Percentiles rank a stretch among this genome's conserved stretches.
phyloP scores from a whole-genome alignment of 2,797 vertebrate species.

The Lerista edwardsae region DNA sequence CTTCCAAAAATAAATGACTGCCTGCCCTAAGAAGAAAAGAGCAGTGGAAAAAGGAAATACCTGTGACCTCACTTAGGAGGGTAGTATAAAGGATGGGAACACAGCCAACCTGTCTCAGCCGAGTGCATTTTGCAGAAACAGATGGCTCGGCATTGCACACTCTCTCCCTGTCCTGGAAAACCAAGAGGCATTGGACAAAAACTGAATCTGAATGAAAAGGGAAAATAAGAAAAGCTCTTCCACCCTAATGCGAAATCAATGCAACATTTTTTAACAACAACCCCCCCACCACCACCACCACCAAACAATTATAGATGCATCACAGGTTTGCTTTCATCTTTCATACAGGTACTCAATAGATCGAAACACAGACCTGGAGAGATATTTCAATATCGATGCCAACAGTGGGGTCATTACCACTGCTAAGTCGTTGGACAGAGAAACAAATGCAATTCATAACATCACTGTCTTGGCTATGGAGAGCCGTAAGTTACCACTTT shows the following conservation, averaged over 20 bases:
- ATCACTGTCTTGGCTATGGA: slow-evolving; percentile 95
- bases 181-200: neutral
- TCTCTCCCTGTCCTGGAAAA: neutral
- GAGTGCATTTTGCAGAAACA: neutral
- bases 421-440: slow-evolving; percentile 91
- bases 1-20: slow-evolving; percentile 29
- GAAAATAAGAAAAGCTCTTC: slow-evolving; percentile 9
- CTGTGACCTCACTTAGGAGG: neutral
- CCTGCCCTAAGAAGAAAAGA: slow-evolving; percentile 5
- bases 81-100: neutral
- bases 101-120: neutral
- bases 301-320: slow-evolving; percentile 48
- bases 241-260: slow-evolving; percentile 25
- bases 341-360: slow-evolving; percentile 92
- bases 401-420: slow-evolving; percentile 92
- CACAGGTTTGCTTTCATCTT: slow-evolving; percentile 56
- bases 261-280: slow-evolving; percentile 36
- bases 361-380: slow-evolving; percentile 95
- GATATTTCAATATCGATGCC: slow-evolving; percentile 96
- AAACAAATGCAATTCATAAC: slow-evolving; percentile 92
- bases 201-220: neutral
- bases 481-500: slow-evolving; percentile 86
- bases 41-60: slow-evolving; percentile 26
- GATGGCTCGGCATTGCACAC: neutral
- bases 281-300: too few relatives aligned